These are phyloP conservation scores for Tenthredo amoena DNA, from an alignment of 2,888 invertebrate species.

Conservation along the genomic window DNA sequence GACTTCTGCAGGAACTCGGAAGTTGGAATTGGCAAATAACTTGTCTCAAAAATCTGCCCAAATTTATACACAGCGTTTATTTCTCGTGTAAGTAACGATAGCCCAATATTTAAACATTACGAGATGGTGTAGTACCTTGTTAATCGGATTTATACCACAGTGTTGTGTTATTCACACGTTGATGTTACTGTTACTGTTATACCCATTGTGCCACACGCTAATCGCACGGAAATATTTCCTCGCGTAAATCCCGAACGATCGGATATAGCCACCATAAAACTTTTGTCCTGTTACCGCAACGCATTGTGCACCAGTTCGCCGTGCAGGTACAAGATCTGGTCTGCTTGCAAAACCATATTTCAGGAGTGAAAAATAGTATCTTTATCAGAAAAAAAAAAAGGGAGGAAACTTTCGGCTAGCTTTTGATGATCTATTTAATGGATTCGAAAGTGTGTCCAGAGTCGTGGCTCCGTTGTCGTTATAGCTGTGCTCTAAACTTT, in stretches of 20 bases:
- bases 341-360: neutral
- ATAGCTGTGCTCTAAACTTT: neutral
- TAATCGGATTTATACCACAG: neutral
- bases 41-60: neutral
- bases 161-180: constrained; percentile 18
- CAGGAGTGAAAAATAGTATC: neutral
- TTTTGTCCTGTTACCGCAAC: neutral
- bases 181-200: constrained; percentile 1
- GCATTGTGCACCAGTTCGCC: constrained; percentile 6
- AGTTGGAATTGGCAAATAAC: neutral
- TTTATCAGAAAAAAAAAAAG: neutral
- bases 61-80: too few species aligned
- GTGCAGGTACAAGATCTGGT: neutral
- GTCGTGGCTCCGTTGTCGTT: neutral
- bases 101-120: too few species aligned
- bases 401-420: neutral
- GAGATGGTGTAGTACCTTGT: neutral
- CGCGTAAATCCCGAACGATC: neutral
- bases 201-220: constrained; percentile 29
- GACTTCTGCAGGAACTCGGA: neutral
- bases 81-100: neutral
- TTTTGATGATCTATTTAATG: neutral
- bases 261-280: constrained; percentile 3
- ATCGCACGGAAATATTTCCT: constrained; percentile 27
- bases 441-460: neutral